These are phyloP conservation scores for Macrotis lagotis DNA, from an alignment of 2,113 vertebrate genomes.

Conservation along the genomic window DNA sequence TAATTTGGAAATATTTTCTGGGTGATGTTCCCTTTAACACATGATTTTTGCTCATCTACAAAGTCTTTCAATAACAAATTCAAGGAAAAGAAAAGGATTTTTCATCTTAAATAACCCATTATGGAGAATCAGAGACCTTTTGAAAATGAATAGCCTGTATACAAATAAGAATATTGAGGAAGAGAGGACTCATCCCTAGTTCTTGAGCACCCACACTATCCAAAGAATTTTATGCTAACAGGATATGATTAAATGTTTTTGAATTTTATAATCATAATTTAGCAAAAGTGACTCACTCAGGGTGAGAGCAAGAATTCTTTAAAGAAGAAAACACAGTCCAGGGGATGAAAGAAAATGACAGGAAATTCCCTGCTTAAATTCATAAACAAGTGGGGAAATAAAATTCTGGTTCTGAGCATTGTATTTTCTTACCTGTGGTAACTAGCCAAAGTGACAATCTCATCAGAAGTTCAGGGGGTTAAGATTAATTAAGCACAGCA, in stretches of 20 bases:
- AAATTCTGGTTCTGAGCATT: conserved; percentile 55
- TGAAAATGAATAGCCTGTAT: conserved; percentile 4
- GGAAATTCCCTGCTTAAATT: conserved; percentile 53
- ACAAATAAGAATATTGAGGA: conserved; percentile 14
- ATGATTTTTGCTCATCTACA: not conserved
- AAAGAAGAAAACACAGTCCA: conserved; percentile 28
- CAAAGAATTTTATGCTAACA: conserved; percentile 20
- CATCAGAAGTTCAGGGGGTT: not conserved
- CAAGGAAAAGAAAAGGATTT: conserved; percentile 41
- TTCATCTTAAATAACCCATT: not conserved
- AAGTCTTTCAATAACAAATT: not conserved
- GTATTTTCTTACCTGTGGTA: conserved; percentile 56
- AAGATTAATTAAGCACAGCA: conserved; percentile 48
- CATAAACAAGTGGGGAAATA: conserved; percentile 47
- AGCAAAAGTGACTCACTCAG: conserved; percentile 38
- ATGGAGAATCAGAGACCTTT: conserved; percentile 45
- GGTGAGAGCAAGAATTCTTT: not conserved
- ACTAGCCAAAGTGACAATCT: conserved; percentile 52
- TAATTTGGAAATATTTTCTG: not conserved
- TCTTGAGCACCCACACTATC: not conserved
- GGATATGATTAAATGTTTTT: conserved; percentile 58
- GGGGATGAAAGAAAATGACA: conserved; percentile 4
- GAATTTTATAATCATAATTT: conserved; percentile 31
- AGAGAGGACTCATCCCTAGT: not conserved
- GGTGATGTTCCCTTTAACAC: not conserved